Evolutionary conservation across 2,888 invertebrate species (phyloP).

Genomic region (Dicyrtomina minuta): DNA sequence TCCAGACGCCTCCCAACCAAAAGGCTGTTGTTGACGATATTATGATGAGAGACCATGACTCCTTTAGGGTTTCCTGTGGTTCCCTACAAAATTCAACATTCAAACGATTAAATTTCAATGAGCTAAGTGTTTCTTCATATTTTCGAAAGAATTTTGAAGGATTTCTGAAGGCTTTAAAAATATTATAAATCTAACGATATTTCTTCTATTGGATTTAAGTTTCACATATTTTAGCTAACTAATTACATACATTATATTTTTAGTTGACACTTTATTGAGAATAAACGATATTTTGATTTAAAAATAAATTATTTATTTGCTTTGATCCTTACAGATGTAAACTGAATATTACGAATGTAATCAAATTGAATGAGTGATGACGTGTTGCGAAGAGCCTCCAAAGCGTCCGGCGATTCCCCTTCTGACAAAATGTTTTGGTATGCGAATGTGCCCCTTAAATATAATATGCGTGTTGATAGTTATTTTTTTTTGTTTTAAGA

Average conservation of each 20-base stretch:
- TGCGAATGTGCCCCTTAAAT: slow-evolving; percentile 14
- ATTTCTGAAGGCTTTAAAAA: no score
- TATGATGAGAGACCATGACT: slow-evolving; percentile 59
- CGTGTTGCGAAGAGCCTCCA: slow-evolving; percentile 56
- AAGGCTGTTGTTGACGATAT: slow-evolving; percentile 60
- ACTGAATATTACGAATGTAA: slow-evolving; percentile 73
- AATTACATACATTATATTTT: no score
- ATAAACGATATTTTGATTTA: no score
- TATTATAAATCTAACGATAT: no score
- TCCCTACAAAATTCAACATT: slow-evolving; percentile 57
- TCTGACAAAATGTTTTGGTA: slow-evolving; percentile 49
- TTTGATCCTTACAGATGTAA: slow-evolving; percentile 67
- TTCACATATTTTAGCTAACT: no score
- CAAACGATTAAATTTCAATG: no score
- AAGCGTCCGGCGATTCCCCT: slow-evolving; percentile 57
- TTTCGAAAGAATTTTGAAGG: no score
- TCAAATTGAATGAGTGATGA: slow-evolving; percentile 66
- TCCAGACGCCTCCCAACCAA: slow-evolving; percentile 55
- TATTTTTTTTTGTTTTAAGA: background rate
- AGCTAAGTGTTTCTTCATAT: no score
- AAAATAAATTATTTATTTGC: no score
- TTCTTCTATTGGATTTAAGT: no score
- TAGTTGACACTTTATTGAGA: no score
- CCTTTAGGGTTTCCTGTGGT: slow-evolving; percentile 60
- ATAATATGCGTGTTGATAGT: background rate